Evolutionary conservation across 2,797 vertebrate genomes (phyloP), one percentile per base, ranked within the genome.

Genomic region (Valencia hispanica): DNA sequence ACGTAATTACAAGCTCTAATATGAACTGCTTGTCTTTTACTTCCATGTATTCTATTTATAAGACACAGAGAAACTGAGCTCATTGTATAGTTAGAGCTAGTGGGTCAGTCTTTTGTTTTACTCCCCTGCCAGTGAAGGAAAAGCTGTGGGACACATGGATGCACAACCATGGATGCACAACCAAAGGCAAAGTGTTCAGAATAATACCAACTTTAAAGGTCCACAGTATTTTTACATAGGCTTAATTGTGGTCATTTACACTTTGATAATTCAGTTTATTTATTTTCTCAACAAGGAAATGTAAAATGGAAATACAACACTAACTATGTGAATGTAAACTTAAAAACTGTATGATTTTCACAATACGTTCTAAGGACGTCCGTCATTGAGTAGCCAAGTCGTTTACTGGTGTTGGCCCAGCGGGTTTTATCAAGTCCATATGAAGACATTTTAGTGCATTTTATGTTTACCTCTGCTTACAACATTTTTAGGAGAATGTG

Each of bases 1-100:
- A 32, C 61, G 84, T 84, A 90, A 88, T 92, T 89, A 90, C 73
- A 75, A 72, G 87, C 10, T 74, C 73, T 47, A 75, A 74, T 1
- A 17, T 39, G 50, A 70, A 78, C 74, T 45, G 74, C 68, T 55
- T 57, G 57, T 87, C 77, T 91, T 83, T 91, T 90, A 86, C 87
- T 80, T 82, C 45, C 45, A 59, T 30, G 36, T 48, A 17, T 61
- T 77, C 74, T 63, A 30, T 65, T 83, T 55, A 8, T 48, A 71
- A 73, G 72, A 77, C 30, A 50, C n/a, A 51, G 39, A 68, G n/a
- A 83, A 84, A 53, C 70, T 74, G 47, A 70, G 53, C 66, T 36
- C 43, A 65, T 11, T 30, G 15, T 63, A 45, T n/a, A 59, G 51
- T 22, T 41, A 2, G 72, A 55, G 36, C 72, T 41, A 18, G 36